These are phyloP conservation scores for Monomorium pharaonis DNA, from an alignment of 1,140 invertebrate species.

Conservation along the genomic window DNA sequence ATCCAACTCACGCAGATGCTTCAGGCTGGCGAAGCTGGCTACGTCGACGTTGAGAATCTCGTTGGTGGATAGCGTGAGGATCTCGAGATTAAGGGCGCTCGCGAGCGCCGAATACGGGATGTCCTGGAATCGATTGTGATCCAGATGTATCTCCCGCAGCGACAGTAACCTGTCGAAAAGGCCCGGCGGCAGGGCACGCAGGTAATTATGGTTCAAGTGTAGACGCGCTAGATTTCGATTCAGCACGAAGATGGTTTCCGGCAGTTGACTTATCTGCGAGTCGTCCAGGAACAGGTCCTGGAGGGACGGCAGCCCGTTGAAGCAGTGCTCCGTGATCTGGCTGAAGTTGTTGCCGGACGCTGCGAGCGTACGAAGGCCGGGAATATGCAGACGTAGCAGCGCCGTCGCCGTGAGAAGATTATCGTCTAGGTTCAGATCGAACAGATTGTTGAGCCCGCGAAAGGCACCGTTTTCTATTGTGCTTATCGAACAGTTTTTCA, in stretches of 20 bases:
- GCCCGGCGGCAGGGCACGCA: conserved; percentile 88
- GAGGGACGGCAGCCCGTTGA: conserved; percentile 91
- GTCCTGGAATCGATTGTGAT: conserved; percentile 89
- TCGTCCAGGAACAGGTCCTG: conserved; percentile 90
- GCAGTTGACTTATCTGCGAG: conserved; percentile 88
- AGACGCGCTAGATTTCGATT: conserved; percentile 91
- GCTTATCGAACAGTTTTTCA: conserved; percentile 87
- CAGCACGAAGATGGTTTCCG: conserved; percentile 89
- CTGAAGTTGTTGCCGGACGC: conserved; percentile 92
- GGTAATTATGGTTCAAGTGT: conserved; percentile 89
- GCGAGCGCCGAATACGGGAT: conserved; percentile 92
- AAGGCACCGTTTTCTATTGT: conserved; percentile 89
- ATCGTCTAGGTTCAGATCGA: conserved; percentile 89
- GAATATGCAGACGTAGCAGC: conserved; percentile 89
- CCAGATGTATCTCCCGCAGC: conserved; percentile 91
- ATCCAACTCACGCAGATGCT: conserved; percentile 90
- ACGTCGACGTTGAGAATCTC: conserved; percentile 90
- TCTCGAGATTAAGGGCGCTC: conserved; percentile 90
- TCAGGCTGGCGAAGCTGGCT: conserved; percentile 90
- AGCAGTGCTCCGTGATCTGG: conserved; percentile 88
- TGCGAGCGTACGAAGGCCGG: conserved; percentile 89
- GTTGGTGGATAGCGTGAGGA: conserved; percentile 90
- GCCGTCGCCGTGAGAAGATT: conserved; percentile 90
- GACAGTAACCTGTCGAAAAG: conserved; percentile 89
- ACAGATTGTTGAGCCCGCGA: conserved; percentile 87